Conservation (phyloP, 2,888 invertebrate species). For the Calameuta idolon region DNA sequence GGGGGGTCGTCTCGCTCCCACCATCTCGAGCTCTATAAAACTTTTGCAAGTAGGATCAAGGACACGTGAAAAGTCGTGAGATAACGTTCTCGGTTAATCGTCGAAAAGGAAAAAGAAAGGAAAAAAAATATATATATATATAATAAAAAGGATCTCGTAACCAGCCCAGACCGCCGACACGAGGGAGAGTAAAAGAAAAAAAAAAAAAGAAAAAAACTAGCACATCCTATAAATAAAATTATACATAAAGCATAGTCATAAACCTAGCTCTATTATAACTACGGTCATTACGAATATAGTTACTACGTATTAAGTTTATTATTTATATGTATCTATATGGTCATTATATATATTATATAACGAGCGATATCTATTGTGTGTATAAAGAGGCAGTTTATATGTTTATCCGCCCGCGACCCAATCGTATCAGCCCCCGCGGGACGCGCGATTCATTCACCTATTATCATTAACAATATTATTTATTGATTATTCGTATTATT, state of each 20-base stretch:
- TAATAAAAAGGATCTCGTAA: not conserved
- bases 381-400: slow-evolving; percentile 9
- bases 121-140: not conserved
- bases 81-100: too few relatives aligned
- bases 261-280: slow-evolving; percentile 9
- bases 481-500: slow-evolving; percentile 14
- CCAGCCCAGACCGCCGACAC: not conserved
- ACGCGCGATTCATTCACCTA: slow-evolving; percentile 10
- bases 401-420: not conserved
- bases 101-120: too few relatives aligned
- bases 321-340: slow-evolving; percentile 33
- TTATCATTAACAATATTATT: slow-evolving; percentile 30
- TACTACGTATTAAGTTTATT: slow-evolving; percentile 31
- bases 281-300: slow-evolving; percentile 19
- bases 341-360: slow-evolving; percentile 24
- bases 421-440: slow-evolving; percentile 24
- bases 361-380: not conserved
- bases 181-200: too few relatives aligned
- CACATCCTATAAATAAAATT: slow-evolving; percentile 18
- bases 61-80: too few relatives aligned
- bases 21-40: not conserved
- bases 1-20: not conserved
- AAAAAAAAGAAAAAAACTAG: not conserved
- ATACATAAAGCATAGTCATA: slow-evolving; percentile 30
- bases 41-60: too few relatives aligned